Percentiles rank a stretch among this genome's conserved stretches.
Conservation (phyloP, 2,888 invertebrate species). For the Drosophila paranaensis region DNA sequence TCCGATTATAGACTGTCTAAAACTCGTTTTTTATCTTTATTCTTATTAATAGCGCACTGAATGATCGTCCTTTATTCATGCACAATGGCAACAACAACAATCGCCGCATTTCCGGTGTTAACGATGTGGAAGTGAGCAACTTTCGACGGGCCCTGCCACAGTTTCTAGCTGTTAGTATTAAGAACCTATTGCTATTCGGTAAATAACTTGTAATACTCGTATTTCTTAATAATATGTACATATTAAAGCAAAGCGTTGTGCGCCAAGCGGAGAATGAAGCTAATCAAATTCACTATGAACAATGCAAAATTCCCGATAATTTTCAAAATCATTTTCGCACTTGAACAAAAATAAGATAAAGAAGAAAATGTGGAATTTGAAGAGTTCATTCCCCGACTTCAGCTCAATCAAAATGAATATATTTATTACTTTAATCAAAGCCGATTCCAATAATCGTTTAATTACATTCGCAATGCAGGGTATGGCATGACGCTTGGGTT, state of each 20-base stretch:
- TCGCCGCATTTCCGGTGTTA: slow-evolving; percentile 56
- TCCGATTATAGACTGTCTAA: slow-evolving; percentile 5
- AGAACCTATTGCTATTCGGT: slow-evolving; percentile 91
- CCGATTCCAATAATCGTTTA: neutral
- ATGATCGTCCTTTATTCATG: slow-evolving; percentile 83
- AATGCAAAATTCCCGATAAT: slow-evolving; percentile 1
- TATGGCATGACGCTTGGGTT: slow-evolving; percentile 93
- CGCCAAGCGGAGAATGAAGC: slow-evolving; percentile 37
- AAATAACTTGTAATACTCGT: slow-evolving; percentile 70
- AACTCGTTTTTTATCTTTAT: slow-evolving; percentile 14
- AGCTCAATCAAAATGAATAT: neutral
- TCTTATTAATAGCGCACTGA: slow-evolving; percentile 68
- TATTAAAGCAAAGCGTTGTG: slow-evolving; percentile 3
- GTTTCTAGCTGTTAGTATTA: slow-evolving; percentile 91
- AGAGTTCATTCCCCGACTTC: slow-evolving; percentile 36
- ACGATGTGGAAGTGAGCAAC: slow-evolving; percentile 82
- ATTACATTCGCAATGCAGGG: slow-evolving; percentile 82
- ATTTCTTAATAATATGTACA: slow-evolving; percentile 8
- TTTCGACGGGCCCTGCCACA: slow-evolving; percentile 89
- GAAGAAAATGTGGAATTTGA: too few species aligned
- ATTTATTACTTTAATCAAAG: neutral
- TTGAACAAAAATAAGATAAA: too few species aligned
- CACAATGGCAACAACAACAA: slow-evolving; percentile 73
- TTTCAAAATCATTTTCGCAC: neutral
- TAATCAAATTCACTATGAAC: slow-evolving; percentile 1